Evolutionary conservation across 1,140 invertebrate genomes (phyloP).

Genomic region (Phthorimaea operculella): DNA sequence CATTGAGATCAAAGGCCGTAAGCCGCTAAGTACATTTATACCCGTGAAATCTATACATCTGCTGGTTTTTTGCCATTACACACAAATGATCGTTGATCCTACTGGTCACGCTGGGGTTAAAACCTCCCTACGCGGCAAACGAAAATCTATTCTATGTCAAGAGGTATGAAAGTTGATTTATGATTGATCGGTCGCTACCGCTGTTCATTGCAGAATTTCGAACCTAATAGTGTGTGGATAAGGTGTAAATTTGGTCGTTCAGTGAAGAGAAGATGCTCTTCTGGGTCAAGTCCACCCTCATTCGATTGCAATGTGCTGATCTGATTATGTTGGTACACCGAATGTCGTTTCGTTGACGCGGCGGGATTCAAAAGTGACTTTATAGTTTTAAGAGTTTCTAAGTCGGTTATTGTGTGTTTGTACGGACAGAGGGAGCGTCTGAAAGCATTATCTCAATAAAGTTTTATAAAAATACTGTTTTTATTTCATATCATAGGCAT

Average conservation of each 20-base stretch:
- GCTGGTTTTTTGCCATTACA: slow-evolving; percentile 64
- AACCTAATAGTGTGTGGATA: too few species aligned
- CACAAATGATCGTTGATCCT: slow-evolving; percentile 59
- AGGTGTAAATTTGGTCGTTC: too few species aligned
- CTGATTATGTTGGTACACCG: slow-evolving; percentile 51
- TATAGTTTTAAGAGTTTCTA: too few species aligned
- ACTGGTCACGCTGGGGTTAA: slow-evolving; percentile 35
- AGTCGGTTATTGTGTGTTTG: too few species aligned
- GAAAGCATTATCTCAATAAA: too few species aligned
- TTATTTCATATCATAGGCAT: too few species aligned
- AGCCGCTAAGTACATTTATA: slow-evolving; percentile 58
- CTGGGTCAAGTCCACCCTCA: slow-evolving; percentile 54
- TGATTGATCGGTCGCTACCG: background rate
- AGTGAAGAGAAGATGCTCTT: slow-evolving; percentile 14
- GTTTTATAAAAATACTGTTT: too few species aligned
- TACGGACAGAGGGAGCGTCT: too few species aligned
- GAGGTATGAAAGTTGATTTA: background rate
- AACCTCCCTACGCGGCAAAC: too few species aligned
- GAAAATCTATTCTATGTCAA: slow-evolving; percentile 13
- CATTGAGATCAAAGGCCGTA: slow-evolving; percentile 52
- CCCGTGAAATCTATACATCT: slow-evolving; percentile 63
- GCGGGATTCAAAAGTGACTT: too few species aligned
- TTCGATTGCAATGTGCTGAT: slow-evolving; percentile 56
- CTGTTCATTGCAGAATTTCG: too few species aligned
- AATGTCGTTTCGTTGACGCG: slow-evolving; percentile 29